These are phyloP conservation scores for Caerostris extrusa DNA, from an alignment of 1,140 invertebrate genomes.

Conservation along the genomic window DNA sequence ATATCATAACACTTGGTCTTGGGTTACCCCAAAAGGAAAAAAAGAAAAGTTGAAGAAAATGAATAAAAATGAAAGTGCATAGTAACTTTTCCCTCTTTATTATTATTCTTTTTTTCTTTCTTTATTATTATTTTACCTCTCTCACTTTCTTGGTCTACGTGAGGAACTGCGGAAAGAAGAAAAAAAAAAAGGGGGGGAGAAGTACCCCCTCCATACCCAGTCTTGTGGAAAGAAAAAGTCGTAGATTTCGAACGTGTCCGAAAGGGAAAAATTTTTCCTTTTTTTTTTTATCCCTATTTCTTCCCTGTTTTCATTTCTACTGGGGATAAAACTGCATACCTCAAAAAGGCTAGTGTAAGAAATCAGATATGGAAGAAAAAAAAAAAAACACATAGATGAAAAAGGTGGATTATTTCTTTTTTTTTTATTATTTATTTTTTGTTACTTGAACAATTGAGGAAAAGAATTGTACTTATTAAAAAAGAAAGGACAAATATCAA, in stretches of 20 bases:
- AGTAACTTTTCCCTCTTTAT: not conserved
- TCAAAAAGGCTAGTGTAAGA: not conserved
- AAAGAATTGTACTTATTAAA: not conserved
- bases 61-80: conserved; percentile 59
- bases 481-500: not conserved
- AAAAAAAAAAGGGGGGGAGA: not conserved
- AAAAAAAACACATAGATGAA: not conserved
- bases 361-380: conserved; percentile 25
- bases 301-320: conserved; percentile 42
- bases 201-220: conserved; percentile 41
- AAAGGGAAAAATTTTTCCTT: conserved; percentile 37
- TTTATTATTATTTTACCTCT: not conserved
- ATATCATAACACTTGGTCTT: conserved; percentile 73
- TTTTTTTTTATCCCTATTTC: not conserved
- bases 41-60: conserved; percentile 33
- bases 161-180: conserved; percentile 3
- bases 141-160: conserved; percentile 25
- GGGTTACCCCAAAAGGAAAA: conserved; percentile 29
- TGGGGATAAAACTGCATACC: not conserved
- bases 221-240: conserved; percentile 54
- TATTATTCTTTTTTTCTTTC: not conserved
- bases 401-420: not conserved
- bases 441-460: not conserved
- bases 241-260: conserved; percentile 74
- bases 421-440: not conserved